These are phyloP conservation scores for Chromis chromis DNA, from an alignment of 2,797 vertebrate genomes.

Conservation along the genomic window DNA sequence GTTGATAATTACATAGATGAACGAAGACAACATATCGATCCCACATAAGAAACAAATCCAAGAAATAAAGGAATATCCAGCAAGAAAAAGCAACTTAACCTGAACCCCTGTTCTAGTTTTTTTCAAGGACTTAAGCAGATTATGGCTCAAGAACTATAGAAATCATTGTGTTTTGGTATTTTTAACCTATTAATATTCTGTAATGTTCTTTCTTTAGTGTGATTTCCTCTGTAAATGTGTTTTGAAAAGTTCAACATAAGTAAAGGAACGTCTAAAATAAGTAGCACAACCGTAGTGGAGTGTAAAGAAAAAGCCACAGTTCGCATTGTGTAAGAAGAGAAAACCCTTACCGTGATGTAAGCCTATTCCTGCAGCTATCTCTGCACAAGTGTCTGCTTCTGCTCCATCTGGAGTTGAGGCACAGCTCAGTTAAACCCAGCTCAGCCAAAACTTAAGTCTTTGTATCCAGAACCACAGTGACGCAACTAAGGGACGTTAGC, in stretches of 20 bases:
- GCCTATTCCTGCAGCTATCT: conserved; percentile 48
- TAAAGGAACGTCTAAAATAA: conserved; percentile 1
- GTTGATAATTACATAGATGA: not conserved
- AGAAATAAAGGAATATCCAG: conserved; percentile 17
- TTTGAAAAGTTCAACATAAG: not conserved
- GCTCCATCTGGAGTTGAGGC: conserved; percentile 61
- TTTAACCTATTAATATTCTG: not conserved
- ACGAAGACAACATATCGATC: not conserved
- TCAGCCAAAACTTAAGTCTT: conserved; percentile 77
- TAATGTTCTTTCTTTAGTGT: not conserved
- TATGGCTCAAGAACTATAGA: not conserved
- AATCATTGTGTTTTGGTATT: too few relatives aligned
- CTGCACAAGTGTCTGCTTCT: conserved; percentile 50
- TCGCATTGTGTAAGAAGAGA: conserved; percentile 31
- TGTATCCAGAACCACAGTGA: conserved; percentile 80
- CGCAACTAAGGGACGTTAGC: conserved; percentile 75
- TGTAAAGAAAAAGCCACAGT: conserved; percentile 9
- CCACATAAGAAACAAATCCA: not conserved
- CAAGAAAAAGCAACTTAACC: not conserved
- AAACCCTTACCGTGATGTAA: conserved; percentile 67
- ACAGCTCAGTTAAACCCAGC: conserved; percentile 63
- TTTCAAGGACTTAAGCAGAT: not conserved
- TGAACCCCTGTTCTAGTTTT: too few relatives aligned
- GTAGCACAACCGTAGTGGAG: not conserved
- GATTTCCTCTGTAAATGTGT: not conserved